Evolutionary conservation across 2,113 vertebrate species (phyloP), one percentile per base, ranked within the genome.

Genomic region (Entelurus aequoreus): DNA sequence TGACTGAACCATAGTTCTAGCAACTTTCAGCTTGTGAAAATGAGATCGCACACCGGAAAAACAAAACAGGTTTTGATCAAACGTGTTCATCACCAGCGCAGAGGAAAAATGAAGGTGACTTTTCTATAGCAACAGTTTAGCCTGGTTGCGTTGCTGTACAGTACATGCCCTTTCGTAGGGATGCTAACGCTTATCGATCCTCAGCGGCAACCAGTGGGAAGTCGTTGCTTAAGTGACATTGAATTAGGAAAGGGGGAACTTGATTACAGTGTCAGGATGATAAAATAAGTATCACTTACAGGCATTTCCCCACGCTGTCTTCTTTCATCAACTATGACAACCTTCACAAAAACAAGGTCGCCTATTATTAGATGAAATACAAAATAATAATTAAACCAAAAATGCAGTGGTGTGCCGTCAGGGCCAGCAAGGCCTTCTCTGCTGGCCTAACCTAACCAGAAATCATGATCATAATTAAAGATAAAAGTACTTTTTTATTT

Each of bases 131-230:
- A 54, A 52, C 21, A 55, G 8, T 10, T 8, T 49, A 28, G 11
- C 60, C 69, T 65, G 38, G 19, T 71, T 64, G 68, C 76, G 82
- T 85, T 28, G 28, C 14, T 54, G 77, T 71, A 69, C 51, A 64
- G 64, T 66, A 40, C 52, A 11, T 76, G 77, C 80, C 67, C 66
- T 85, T 77, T 82, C 66, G 53, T 75, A 48, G 60, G 65, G 66
- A 81, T 71, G 72, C 61, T 77, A 81, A 77, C 74, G 75, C 47
- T 38, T 66, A 88, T 86, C 68, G 79, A 88, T 88, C 86, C 83
- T 79, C 50, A 79, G 68, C 79, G 66, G 66, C 62, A 2, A 48
- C 59, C 64, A 69, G 71, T 62, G 67, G 78, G 63, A 77, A 69
- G 58, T 47, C 47, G 6, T 63, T 19, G 50, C 69, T 80, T 79